A percentile compares a stretch with the other conserved stretches of the same genome.
Evolutionary conservation across 2,888 invertebrate genomes (phyloP).

Genomic region (Mesorhabditis belari): DNA sequence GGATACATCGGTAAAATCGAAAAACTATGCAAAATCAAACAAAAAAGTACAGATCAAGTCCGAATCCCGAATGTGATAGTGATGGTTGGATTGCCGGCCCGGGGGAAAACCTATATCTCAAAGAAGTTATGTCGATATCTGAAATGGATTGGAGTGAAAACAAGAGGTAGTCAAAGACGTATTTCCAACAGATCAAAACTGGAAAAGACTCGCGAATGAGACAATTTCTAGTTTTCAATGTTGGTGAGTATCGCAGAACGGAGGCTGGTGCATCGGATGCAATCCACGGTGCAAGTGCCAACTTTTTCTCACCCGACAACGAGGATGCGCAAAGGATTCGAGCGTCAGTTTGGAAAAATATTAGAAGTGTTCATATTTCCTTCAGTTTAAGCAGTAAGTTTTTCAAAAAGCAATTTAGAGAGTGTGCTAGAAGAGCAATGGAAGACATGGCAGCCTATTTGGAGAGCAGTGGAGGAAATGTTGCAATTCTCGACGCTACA

Average conservation of each 20-base stretch:
- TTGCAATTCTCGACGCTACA: constrained; percentile 90
- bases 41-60: constrained; percentile 39
- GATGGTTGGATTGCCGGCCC: constrained; percentile 95
- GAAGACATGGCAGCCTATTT: constrained; percentile 84
- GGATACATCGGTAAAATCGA: constrained; percentile 3
- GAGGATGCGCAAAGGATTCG: constrained; percentile 30
- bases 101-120: constrained; percentile 98
- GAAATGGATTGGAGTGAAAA: constrained; percentile 98
- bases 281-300: constrained; percentile 35
- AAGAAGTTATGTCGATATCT: constrained; percentile 94
- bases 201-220: background rate
- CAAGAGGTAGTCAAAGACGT: constrained; percentile 56
- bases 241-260: constrained; percentile 35
- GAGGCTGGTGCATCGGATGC: constrained; percentile 33
- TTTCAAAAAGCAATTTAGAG: constrained; percentile 56
- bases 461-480: constrained; percentile 74
- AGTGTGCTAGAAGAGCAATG: constrained; percentile 85
- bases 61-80: constrained; percentile 84
- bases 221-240: constrained; percentile 33
- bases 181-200: background rate
- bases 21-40: background rate
- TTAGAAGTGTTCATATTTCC: background rate
- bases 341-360: constrained; percentile 17
- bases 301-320: constrained; percentile 38
- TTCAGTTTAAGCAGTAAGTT: background rate